A percentile compares a stretch with the other conserved stretches of the same genome.
phyloP scores from a whole-genome alignment of 1,140 invertebrate genomes.

The Macrocentrus cingulum region DNA sequence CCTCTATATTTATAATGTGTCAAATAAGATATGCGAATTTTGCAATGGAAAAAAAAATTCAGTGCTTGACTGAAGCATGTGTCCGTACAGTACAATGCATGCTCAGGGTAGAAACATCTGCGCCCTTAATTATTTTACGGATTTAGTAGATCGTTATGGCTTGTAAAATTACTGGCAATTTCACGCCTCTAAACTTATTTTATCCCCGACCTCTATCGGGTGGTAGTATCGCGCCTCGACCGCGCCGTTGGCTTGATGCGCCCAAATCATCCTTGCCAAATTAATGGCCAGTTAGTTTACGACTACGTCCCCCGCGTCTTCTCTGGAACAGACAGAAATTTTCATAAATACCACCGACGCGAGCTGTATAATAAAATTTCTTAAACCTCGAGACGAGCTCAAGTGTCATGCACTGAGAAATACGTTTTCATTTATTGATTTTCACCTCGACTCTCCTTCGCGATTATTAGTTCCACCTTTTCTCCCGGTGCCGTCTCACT shows the following conservation, averaged over 20 bases:
- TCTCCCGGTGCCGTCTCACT: constrained; percentile 23
- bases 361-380: constrained; percentile 38
- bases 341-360: constrained; percentile 43
- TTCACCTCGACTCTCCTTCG: constrained; percentile 11
- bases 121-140: constrained; percentile 60
- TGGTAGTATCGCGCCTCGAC: constrained; percentile 3
- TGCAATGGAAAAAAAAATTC: constrained; percentile 9
- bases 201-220: constrained; percentile 43
- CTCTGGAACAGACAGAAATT: constrained; percentile 39
- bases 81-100: constrained; percentile 7
- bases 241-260: constrained; percentile 5
- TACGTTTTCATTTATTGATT: too few relatives aligned
- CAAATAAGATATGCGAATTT: too few relatives aligned
- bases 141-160: constrained; percentile 61
- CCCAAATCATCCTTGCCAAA: constrained; percentile 45
- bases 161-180: constrained; percentile 61
- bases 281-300: constrained; percentile 57
- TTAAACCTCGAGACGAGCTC: not conserved
- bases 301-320: constrained; percentile 37
- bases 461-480: constrained; percentile 28
- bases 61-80: too few relatives aligned
- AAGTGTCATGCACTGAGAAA: too few relatives aligned
- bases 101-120: constrained; percentile 47
- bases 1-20: too few relatives aligned
- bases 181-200: constrained; percentile 58